Conservation (phyloP, 1,140 invertebrate species). For the Musca vetustissima region DNA sequence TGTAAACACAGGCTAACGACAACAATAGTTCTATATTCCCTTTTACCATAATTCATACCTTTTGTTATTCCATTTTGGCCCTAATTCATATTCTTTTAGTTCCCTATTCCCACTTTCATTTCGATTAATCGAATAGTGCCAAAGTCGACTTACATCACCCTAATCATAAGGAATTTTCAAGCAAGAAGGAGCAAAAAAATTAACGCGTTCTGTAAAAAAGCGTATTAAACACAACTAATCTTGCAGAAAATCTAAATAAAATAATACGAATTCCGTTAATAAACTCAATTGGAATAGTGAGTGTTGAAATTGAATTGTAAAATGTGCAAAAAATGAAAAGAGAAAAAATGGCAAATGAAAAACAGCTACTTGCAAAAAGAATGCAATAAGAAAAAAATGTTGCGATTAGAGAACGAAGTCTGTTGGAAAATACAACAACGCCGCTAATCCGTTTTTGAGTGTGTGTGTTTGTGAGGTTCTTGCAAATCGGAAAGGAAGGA, state of each 20-base stretch:
- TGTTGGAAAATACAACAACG: too few relatives aligned
- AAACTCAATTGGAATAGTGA: conserved; percentile 10
- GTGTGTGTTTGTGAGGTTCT: too few relatives aligned
- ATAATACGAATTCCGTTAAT: conserved; percentile 5
- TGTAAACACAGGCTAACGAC: too few relatives aligned
- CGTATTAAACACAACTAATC: conserved; percentile 10
- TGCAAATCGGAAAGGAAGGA: too few relatives aligned
- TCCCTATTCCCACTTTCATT: too few relatives aligned
- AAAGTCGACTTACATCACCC: too few relatives aligned
- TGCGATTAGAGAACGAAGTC: conserved; percentile 1
- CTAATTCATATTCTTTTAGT: too few relatives aligned
- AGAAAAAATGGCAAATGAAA: neutral
- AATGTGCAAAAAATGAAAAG: neutral
- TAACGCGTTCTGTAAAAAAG: conserved; percentile 3
- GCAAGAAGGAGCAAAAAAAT: conserved; percentile 8
- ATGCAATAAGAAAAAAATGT: conserved; percentile 5
- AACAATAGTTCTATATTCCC: too few relatives aligned
- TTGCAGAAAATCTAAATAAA: conserved; percentile 4
- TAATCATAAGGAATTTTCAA: conserved; percentile 9
- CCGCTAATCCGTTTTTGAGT: too few relatives aligned
- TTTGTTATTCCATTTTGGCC: too few relatives aligned
- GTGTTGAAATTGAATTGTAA: neutral
- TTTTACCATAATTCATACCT: too few relatives aligned
- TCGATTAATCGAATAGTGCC: too few relatives aligned
- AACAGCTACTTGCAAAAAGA: neutral